Conservation (phyloP, 30 jellyfish, hydroid and myxozoan species). For the Aurelia sp. region DNA sequence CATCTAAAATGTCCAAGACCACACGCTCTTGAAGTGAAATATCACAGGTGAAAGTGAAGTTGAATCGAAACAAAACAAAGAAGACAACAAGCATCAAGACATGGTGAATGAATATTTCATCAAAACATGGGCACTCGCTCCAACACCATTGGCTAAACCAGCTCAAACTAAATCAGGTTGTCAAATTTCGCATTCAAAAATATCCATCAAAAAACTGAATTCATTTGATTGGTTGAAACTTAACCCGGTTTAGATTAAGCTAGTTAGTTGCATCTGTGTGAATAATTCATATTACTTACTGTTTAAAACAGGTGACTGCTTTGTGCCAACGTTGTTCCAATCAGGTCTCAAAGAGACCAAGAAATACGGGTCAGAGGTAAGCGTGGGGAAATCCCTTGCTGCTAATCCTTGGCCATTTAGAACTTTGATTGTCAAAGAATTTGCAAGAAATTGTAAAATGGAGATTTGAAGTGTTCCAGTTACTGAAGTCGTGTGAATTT, state of each 20-base stretch:
- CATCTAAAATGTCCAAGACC: too few relatives aligned
- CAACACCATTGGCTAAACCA: too few relatives aligned
- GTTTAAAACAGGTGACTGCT: constrained; percentile 53
- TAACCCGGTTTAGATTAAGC: too few relatives aligned
- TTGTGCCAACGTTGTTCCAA: constrained; percentile 65
- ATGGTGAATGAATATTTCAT: too few relatives aligned
- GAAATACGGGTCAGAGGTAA: constrained; percentile 82
- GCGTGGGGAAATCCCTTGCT: constrained; percentile 91
- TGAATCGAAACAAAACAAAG: too few relatives aligned
- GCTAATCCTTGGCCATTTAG: constrained; percentile 70
- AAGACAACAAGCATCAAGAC: too few relatives aligned
- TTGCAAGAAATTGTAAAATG: constrained; percentile 63
- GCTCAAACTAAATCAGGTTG: too few relatives aligned
- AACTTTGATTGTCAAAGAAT: constrained; percentile 76
- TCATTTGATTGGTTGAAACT: too few relatives aligned
- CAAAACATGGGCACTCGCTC: too few relatives aligned
- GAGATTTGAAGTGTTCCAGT: constrained; percentile 83
- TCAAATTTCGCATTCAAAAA: not conserved
- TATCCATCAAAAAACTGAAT: not conserved
- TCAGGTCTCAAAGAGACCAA: constrained; percentile 68
- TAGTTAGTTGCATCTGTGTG: not conserved
- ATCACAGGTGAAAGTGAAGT: too few relatives aligned
- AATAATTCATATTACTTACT: constrained; percentile 46
- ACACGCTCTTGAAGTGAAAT: too few relatives aligned
- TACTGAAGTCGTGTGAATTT: constrained; percentile 72